A percentile compares a stretch with the other conserved stretches of the same genome.
phyloP scores from a whole-genome alignment of 2,113 vertebrate genomes.

The Euleptes europaea region DNA sequence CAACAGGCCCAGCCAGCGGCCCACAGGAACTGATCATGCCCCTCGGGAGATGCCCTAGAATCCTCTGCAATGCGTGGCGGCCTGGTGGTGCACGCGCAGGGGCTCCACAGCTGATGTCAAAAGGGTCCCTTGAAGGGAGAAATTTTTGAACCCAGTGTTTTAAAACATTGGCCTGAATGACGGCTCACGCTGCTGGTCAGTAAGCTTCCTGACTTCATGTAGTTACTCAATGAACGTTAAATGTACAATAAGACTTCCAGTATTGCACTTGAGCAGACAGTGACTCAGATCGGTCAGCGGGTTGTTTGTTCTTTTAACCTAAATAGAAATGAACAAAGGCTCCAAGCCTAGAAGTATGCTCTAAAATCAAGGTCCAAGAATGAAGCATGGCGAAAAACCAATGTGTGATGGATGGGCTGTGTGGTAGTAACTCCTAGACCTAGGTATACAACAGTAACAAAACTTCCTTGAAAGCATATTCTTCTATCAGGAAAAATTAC shows the following conservation, averaged over 20 bases:
- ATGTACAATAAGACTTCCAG: constrained; percentile 70
- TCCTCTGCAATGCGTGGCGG: not conserved
- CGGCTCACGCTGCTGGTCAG: constrained; percentile 51
- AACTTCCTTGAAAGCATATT: constrained; percentile 77
- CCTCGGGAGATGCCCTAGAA: not conserved
- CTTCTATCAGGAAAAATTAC: constrained; percentile 67
- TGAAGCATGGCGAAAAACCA: constrained; percentile 56
- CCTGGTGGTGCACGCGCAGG: not conserved
- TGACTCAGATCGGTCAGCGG: constrained; percentile 37
- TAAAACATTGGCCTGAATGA: constrained; percentile 25
- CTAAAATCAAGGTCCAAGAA: constrained; percentile 64
- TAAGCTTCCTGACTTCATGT: not conserved
- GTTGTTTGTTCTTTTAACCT: constrained; percentile 42
- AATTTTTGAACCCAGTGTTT: not conserved
- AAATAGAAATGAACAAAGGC: constrained; percentile 50
- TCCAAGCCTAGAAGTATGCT: constrained; percentile 54
- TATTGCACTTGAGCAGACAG: constrained; percentile 82
- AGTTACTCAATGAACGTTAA: constrained; percentile 29
- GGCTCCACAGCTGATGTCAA: not conserved
- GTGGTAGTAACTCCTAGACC: constrained; percentile 57
- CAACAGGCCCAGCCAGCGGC: not conserved
- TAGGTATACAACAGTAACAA: constrained; percentile 73
- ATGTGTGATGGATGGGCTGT: constrained; percentile 26
- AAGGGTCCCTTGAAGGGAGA: no score
- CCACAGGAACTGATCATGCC: not conserved